These are phyloP conservation scores for Ctenochaetus hawaiiensis DNA, from an alignment of 2,797 vertebrate species.

Conservation along the genomic window DNA sequence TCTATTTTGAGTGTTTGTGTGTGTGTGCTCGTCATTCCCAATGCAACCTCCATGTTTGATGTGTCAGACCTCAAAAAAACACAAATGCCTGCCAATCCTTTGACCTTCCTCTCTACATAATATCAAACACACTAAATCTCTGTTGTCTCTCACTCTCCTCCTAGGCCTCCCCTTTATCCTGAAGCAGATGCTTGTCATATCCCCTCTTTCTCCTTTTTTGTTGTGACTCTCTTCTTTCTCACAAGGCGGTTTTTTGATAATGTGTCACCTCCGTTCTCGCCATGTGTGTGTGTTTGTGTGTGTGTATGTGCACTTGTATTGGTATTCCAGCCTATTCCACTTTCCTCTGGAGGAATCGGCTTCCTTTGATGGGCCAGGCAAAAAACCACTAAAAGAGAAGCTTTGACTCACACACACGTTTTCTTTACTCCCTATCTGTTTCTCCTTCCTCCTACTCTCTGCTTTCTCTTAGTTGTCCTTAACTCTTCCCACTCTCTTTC, in stretches of 20 bases:
- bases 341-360: conserved; percentile 67
- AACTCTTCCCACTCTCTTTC: conserved; percentile 53
- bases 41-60: conserved; percentile 46
- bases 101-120: conserved; percentile 59
- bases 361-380: conserved; percentile 63
- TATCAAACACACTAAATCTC: conserved; percentile 55
- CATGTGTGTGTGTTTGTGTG: conserved; percentile 6
- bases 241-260: conserved; percentile 67
- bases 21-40: conserved; percentile 17
- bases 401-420: conserved; percentile 58
- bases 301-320: conserved; percentile 35
- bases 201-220: conserved; percentile 12
- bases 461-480: conserved; percentile 47
- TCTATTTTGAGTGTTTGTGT: no score
- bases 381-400: conserved; percentile 60
- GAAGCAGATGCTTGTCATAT: conserved; percentile 52
- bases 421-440: conserved; percentile 37
- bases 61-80: conserved; percentile 31
- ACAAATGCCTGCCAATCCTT: conserved; percentile 48
- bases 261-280: conserved; percentile 49
- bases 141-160: conserved; percentile 36
- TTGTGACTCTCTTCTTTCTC: conserved; percentile 36
- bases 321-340: conserved; percentile 64
- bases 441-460: conserved; percentile 28
- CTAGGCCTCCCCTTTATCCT: conserved; percentile 20